Base-by-base conservation (phyloP, 2,797 vertebrate species). In the Erethizon dorsatum region DNA sequence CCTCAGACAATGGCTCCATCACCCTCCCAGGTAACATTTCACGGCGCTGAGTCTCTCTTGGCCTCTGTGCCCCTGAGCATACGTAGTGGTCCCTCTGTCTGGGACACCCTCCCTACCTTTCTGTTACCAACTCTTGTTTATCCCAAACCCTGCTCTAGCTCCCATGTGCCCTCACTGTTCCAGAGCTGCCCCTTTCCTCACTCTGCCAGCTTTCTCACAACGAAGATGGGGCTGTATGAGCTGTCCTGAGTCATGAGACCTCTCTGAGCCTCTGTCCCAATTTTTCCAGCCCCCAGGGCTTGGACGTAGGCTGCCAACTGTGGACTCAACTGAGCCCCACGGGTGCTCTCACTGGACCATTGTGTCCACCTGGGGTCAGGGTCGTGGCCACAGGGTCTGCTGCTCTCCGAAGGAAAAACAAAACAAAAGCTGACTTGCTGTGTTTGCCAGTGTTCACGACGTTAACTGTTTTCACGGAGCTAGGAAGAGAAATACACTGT, bases 401-500 rank as follows among this genome's bases (percentile, higher is more conserved):
- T 2, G 47, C 18, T 79, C 79, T 59, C 28, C 0, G 0, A 63
- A 54, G n/a, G 20, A 20, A 33, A 79, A 79, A 20, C 65, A 61
- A 54, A 83, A 83, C 54, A 9, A 54, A 69, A 41, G 41, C 61
- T 37, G 71, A 45, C 37, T n/a, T 57, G 77, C 89, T 45, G 67
- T 8, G 33, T 37, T 54, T 61, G 83, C 50, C 91, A 31, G 28
- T 56, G 82, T 10, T 61, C 17, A 18, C 1, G 11, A 65, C 12
- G 2, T n/a, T n/a, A 61, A 45, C 11, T 33, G 61, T 83, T 33
- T 88, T 89, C 59, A 65, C 57, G 33, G 75, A 50, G 31, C 0
- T 22, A 17, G 82, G 59, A 65, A 37, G 61, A 65, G 41, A 85
- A 0, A 0, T 8, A 31, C 12, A 0, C 2, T 7, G 5, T 24